These are phyloP conservation scores for Archips crataeganus DNA, from an alignment of 2,888 invertebrate genomes.

Conservation along the genomic window DNA sequence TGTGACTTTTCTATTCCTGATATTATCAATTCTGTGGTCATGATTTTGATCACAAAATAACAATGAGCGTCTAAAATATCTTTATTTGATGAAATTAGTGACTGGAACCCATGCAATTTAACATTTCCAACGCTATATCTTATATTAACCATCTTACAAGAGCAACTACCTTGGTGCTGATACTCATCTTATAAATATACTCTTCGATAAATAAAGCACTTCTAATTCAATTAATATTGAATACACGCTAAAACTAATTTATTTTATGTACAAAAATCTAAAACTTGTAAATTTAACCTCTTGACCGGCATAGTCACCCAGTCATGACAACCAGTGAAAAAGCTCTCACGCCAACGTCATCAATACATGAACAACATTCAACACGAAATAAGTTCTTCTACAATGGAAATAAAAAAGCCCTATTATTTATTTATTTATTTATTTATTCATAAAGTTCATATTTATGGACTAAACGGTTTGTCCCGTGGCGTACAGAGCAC, in stretches of 20 bases:
- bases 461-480: too few relatives aligned
- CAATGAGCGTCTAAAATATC: too few relatives aligned
- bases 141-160: neutral
- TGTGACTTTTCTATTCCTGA: too few relatives aligned
- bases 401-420: too few relatives aligned
- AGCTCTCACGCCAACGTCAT: too few relatives aligned
- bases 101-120: neutral
- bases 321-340: too few relatives aligned
- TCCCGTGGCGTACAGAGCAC: too few relatives aligned
- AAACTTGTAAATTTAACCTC: slow-evolving; percentile 12
- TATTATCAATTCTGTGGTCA: neutral
- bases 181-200: slow-evolving; percentile 76
- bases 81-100: neutral
- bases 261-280: slow-evolving; percentile 26
- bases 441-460: too few relatives aligned
- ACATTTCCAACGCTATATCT: neutral
- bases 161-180: slow-evolving; percentile 31
- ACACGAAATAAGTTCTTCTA: too few relatives aligned
- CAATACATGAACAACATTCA: too few relatives aligned
- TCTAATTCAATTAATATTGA: slow-evolving; percentile 45
- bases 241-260: slow-evolving; percentile 20
- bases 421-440: too few relatives aligned
- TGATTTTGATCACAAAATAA: neutral
- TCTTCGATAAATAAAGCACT: slow-evolving; percentile 61
- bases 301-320: too few relatives aligned